phyloP scores from a whole-genome alignment of 2,888 invertebrate species.

The Hydroisotoma schaefferi region DNA sequence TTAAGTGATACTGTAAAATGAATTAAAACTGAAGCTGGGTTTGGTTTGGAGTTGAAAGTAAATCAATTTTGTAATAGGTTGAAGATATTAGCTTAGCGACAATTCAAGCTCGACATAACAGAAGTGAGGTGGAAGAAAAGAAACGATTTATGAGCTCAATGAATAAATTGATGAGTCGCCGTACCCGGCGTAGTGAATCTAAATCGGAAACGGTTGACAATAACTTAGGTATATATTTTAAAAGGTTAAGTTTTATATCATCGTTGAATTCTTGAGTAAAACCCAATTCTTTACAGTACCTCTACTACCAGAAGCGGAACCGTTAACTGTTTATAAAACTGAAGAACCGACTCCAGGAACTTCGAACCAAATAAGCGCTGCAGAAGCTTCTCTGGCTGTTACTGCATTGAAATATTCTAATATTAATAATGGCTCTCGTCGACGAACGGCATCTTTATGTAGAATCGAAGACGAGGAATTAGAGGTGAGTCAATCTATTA shows the following conservation, averaged over 20 bases:
- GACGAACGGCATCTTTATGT: constrained; percentile 10
- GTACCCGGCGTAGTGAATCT: constrained; percentile 26
- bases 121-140: constrained; percentile 75
- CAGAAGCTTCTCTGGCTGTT: constrained; percentile 30
- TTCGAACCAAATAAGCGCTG: constrained; percentile 16
- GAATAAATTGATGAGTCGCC: constrained; percentile 6
- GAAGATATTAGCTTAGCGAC: constrained; percentile 79
- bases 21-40: too few relatives aligned
- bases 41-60: neutral
- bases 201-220: constrained; percentile 28
- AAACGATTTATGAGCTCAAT: constrained; percentile 61
- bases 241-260: too few relatives aligned
- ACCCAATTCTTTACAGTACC: neutral
- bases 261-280: too few relatives aligned
- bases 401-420: constrained; percentile 27
- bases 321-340: too few relatives aligned
- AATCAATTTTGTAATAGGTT: constrained; percentile 52
- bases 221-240: too few relatives aligned
- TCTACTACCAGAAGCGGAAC: neutral
- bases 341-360: neutral
- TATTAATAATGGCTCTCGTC: constrained; percentile 3
- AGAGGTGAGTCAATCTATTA: constrained; percentile 1
- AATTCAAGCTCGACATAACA: constrained; percentile 68
- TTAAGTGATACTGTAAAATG: too few relatives aligned
- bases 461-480: constrained; percentile 12